phyloP scores from a whole-genome alignment of 2,797 vertebrate genomes.

The Cyclura pinguis region DNA sequence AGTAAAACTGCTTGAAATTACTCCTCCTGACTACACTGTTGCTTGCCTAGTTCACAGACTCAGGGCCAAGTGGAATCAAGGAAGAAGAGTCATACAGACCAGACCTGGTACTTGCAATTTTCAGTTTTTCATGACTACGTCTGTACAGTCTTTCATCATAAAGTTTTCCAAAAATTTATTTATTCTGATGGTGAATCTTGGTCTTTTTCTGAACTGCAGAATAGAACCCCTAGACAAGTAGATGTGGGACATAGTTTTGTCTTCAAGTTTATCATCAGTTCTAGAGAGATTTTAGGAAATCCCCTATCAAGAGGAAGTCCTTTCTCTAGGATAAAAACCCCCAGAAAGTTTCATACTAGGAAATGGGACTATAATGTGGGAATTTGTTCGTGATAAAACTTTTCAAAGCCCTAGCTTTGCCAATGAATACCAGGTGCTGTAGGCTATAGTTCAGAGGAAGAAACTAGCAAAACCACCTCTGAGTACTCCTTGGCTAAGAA shows the following conservation, averaged over 20 bases:
- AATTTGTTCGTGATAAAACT: background rate
- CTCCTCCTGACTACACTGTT: background rate
- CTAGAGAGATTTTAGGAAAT: slow-evolving; percentile 15
- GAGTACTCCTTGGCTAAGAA: no score
- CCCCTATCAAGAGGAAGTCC: slow-evolving; percentile 25
- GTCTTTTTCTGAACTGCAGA: background rate
- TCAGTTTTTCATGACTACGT: background rate
- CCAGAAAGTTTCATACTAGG: background rate
- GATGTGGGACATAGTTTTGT: background rate
- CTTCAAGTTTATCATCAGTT: slow-evolving; percentile 11
- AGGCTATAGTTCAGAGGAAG: no score
- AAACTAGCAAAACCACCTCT: no score
- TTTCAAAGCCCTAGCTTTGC: no score
- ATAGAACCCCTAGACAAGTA: background rate
- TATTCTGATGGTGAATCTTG: background rate
- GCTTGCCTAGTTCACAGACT: background rate
- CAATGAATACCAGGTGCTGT: no score
- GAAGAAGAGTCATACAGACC: background rate
- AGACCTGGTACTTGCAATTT: background rate
- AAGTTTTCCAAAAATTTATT: background rate
- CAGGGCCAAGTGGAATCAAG: background rate
- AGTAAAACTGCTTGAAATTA: background rate
- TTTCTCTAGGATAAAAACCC: background rate
- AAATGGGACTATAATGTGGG: background rate
- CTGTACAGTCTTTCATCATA: background rate